Conservation (phyloP, 2,113 vertebrate genomes). For the Cynocephalus volans region DNA sequence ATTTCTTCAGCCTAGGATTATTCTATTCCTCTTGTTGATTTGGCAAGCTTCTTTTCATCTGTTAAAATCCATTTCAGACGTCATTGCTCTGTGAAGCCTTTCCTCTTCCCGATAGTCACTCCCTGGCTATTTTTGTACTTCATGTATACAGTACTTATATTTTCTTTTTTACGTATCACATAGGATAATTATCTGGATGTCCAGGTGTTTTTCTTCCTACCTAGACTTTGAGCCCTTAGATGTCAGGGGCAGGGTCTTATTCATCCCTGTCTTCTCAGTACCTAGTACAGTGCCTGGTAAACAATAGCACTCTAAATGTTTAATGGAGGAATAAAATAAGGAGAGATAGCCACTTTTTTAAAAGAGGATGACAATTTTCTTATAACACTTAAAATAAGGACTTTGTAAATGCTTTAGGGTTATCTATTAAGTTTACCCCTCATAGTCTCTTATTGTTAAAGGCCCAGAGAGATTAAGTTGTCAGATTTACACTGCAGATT, state of each 20-base stretch:
- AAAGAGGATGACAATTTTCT: not conserved
- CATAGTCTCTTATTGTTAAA: not conserved
- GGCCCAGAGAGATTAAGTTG: not conserved
- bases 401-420: not conserved
- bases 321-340: not conserved
- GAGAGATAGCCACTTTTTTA: not conserved
- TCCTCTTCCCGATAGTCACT: not conserved
- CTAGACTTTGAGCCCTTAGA: not conserved
- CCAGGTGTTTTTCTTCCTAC: slow-evolving; percentile 2
- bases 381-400: not conserved
- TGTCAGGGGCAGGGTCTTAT: not conserved
- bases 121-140: slow-evolving; percentile 5
- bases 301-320: not conserved
- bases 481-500: not conserved
- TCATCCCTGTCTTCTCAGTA: not conserved
- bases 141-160: not conserved
- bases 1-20: not conserved
- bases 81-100: slow-evolving; percentile 11
- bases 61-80: slow-evolving; percentile 33
- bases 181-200: not conserved
- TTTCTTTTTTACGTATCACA: not conserved
- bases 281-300: not conserved
- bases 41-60: not conserved
- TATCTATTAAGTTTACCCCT: not conserved
- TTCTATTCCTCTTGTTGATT: not conserved